Conservation (phyloP, 1,140 invertebrate genomes). For the Thaumatotibia leucotreta region DNA sequence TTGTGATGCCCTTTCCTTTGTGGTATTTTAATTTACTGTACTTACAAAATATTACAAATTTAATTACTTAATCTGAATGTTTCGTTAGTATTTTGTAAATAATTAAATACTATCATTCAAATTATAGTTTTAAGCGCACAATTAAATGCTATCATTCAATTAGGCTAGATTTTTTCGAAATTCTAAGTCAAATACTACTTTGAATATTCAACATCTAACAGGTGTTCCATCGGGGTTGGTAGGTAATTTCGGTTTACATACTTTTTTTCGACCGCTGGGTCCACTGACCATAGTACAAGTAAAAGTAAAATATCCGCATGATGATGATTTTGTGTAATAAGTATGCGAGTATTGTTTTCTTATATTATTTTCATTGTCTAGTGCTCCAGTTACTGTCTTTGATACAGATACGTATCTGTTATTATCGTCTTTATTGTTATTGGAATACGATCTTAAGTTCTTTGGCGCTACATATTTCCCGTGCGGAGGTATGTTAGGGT, state of each 20-base stretch:
- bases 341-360: slow-evolving; percentile 83
- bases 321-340: slow-evolving; percentile 90
- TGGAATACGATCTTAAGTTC: slow-evolving; percentile 53
- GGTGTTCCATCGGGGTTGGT: slow-evolving; percentile 70
- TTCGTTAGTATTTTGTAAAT: too few species aligned
- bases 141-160: too few species aligned
- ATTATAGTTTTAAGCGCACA: too few species aligned
- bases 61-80: too few species aligned
- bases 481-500: slow-evolving; percentile 45
- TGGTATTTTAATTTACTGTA: too few species aligned
- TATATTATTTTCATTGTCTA: slow-evolving; percentile 76
- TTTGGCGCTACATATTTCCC: slow-evolving; percentile 63
- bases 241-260: slow-evolving; percentile 84
- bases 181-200: too few species aligned
- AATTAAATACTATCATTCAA: too few species aligned
- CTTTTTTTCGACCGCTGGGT: slow-evolving; percentile 85
- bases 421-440: slow-evolving; percentile 45
- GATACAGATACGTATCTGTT: slow-evolving; percentile 83
- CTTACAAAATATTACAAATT: too few species aligned
- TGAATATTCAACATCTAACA: slow-evolving; percentile 62
- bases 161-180: slow-evolving; percentile 1
- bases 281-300: slow-evolving; percentile 87
- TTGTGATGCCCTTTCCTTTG: too few species aligned
- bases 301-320: slow-evolving; percentile 90
- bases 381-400: slow-evolving; percentile 85